Evolutionary conservation across 2,797 vertebrate species (phyloP).

Genomic region (Hyperoplus immaculatus): DNA sequence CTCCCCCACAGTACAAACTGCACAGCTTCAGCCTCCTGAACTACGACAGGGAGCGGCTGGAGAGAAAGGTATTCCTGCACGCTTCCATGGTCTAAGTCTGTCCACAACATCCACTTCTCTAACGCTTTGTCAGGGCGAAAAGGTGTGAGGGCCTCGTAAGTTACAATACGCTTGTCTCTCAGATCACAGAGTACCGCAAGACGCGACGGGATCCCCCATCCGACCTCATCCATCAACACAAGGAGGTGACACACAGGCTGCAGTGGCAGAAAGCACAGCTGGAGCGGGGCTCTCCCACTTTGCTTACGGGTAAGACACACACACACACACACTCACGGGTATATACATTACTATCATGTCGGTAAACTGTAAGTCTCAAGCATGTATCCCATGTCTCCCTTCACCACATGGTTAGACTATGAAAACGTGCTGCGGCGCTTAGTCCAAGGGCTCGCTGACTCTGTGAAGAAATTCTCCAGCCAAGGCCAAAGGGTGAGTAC

Average conservation of each 20-base stretch:
- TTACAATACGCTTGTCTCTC: slow-evolving; percentile 29
- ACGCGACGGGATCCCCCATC: slow-evolving; percentile 83
- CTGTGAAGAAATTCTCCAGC: slow-evolving; percentile 88
- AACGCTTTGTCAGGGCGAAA: neutral
- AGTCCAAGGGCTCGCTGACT: slow-evolving; percentile 87
- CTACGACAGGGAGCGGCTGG: slow-evolving; percentile 89
- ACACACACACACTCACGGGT: neutral
- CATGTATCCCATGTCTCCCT: slow-evolving; percentile 13
- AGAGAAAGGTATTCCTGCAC: slow-evolving; percentile 86
- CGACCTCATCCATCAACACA: slow-evolving; percentile 87
- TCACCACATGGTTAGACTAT: slow-evolving; percentile 84
- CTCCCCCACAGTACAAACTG: slow-evolving; percentile 84
- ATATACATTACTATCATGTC: neutral
- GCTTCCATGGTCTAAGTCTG: neutral
- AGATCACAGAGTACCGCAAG: slow-evolving; percentile 87
- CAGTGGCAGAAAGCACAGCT: slow-evolving; percentile 91
- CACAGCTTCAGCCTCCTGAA: slow-evolving; percentile 92
- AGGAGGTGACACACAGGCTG: slow-evolving; percentile 86
- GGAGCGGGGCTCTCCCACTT: slow-evolving; percentile 81
- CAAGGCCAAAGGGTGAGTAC: slow-evolving; percentile 91
- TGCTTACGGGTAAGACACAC: slow-evolving; percentile 81
- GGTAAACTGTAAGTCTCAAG: neutral
- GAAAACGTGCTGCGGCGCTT: slow-evolving; percentile 86
- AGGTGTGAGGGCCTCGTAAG: slow-evolving; percentile 1
- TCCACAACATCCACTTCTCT: slow-evolving; percentile 8